Conservation (phyloP, 2,888 invertebrate genomes). For the Arrhopalites spinosus region DNA sequence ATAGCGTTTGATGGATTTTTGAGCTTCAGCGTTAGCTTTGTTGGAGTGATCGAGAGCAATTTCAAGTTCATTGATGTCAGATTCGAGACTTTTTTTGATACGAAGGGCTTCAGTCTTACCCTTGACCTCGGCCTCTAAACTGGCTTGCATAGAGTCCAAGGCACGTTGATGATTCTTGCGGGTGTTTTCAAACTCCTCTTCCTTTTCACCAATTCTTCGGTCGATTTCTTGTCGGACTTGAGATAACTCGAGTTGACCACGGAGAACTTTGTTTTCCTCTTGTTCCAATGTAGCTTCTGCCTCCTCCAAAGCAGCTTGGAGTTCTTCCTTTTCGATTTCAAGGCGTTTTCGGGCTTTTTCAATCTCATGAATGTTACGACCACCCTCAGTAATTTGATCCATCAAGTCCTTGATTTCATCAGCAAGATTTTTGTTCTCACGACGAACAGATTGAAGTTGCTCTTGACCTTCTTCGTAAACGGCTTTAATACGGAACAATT, state of each 20-base stretch:
- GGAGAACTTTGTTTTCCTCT: constrained; percentile 98
- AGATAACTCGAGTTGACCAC: constrained; percentile 95
- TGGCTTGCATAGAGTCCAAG: constrained; percentile 99
- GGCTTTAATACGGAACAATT: constrained; percentile 96
- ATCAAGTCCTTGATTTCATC: constrained; percentile 99
- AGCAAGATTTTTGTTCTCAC: constrained; percentile 99
- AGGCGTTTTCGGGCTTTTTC: constrained; percentile 98
- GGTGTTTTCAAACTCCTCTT: constrained; percentile 99
- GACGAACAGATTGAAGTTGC: constrained; percentile 95
- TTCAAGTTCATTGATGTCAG: constrained; percentile 99
- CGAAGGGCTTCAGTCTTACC: constrained; percentile 99
- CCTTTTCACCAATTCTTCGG: constrained; percentile 99
- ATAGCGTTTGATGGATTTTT: constrained; percentile 99
- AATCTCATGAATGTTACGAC: constrained; percentile 93
- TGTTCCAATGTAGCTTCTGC: constrained; percentile 99
- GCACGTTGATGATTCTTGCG: constrained; percentile 99
- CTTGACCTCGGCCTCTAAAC: constrained; percentile 98
- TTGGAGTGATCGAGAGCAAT: constrained; percentile 99
- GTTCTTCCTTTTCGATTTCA: constrained; percentile 99
- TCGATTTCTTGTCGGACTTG: constrained; percentile 99
- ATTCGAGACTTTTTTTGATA: constrained; percentile 99
- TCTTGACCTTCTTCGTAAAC: constrained; percentile 97
- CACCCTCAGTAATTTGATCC: constrained; percentile 99
- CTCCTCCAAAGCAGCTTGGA: constrained; percentile 98
- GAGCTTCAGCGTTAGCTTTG: constrained; percentile 94